Percentiles rank a stretch among this genome's conserved stretches.
Conservation (phyloP, 2,888 invertebrate species). For the Hypolimnas misippus region DNA sequence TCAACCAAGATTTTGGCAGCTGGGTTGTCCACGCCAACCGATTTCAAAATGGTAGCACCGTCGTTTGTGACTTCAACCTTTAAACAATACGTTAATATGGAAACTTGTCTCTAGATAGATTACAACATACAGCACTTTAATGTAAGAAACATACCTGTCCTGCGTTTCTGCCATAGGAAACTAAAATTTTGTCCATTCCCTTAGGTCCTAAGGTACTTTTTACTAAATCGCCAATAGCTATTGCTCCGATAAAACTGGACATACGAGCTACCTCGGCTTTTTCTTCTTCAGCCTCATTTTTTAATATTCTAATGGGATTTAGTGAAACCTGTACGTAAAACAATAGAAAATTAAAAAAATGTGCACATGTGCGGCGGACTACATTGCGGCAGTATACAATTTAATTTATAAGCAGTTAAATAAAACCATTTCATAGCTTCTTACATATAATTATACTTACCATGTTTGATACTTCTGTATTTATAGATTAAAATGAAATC, state of each 20-base stretch:
- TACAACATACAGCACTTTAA: not conserved
- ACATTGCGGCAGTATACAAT: not conserved
- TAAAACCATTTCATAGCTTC: not conserved
- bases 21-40: conserved; percentile 98
- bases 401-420: not conserved
- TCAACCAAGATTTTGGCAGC: conserved; percentile 99
- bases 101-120: too few species aligned
- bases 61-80: conserved; percentile 98
- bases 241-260: conserved; percentile 99
- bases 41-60: conserved; percentile 98
- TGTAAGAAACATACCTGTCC: conserved; percentile 79
- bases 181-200: conserved; percentile 98
- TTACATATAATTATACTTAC: conserved; percentile 17
- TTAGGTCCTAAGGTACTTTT: conserved; percentile 99
- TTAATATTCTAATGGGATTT: conserved; percentile 97
- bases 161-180: conserved; percentile 90
- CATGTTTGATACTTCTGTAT: conserved; percentile 27
- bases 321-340: conserved; percentile 87
- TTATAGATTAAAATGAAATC: not conserved
- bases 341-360: conserved; percentile 30
- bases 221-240: conserved; percentile 98
- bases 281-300: conserved; percentile 98
- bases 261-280: conserved; percentile 98
- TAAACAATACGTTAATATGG: conserved; percentile 39
- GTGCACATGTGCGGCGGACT: conserved; percentile 41